These are phyloP conservation scores for Scartelaos histophorus DNA, from an alignment of 2,113 vertebrate genomes.

Conservation along the genomic window DNA sequence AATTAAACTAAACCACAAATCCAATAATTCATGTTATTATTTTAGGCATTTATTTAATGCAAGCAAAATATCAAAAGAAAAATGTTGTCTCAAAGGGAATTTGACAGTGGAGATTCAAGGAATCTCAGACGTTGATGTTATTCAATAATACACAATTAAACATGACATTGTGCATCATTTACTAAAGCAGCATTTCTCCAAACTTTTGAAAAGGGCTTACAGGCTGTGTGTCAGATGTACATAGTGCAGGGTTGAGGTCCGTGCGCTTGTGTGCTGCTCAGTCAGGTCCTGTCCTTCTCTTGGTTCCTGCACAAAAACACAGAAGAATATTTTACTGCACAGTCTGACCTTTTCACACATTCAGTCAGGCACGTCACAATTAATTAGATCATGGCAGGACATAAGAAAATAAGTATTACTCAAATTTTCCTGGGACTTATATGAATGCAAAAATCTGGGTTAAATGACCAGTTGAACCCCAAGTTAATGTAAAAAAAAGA, in stretches of 20 bases:
- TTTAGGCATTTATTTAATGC: no score
- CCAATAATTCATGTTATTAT: no score
- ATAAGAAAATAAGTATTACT: not conserved
- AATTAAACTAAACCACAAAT: no score
- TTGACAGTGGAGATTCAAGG: no score
- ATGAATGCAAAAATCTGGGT: no score
- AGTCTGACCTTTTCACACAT: not conserved
- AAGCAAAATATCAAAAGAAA: no score
- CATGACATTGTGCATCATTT: not conserved
- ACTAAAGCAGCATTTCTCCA: not conserved
- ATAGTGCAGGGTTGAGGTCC: slow-evolving; percentile 40
- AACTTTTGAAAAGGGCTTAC: slow-evolving; percentile 46
- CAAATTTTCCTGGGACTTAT: no score
- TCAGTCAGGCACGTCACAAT: not conserved
- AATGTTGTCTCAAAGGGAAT: no score
- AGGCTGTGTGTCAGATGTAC: slow-evolving; percentile 63
- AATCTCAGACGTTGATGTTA: no score
- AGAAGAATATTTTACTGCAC: slow-evolving; percentile 5
- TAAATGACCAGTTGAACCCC: not conserved
- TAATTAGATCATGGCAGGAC: not conserved
- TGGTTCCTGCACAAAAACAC: slow-evolving; percentile 33
- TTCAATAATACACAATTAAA: not conserved
- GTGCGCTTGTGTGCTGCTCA: slow-evolving; percentile 29
- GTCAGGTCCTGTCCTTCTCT: slow-evolving; percentile 20
- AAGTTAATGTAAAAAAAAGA: not conserved